These are phyloP conservation scores for Forbesichthys agassizii DNA, from an alignment of 2,113 vertebrate genomes.

Conservation along the genomic window DNA sequence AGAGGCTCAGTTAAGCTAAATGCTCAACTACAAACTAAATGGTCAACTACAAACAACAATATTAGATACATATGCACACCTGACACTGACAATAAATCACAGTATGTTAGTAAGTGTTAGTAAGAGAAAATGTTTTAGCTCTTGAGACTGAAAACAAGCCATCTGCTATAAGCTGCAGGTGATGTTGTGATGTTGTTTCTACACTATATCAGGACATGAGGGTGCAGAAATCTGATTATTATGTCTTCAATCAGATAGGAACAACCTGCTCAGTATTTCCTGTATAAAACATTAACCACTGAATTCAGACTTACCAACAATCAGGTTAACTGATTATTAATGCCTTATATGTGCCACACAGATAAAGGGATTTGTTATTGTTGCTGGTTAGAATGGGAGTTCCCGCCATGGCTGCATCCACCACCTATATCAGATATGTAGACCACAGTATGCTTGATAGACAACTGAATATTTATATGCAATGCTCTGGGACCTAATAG, in stretches of 20 bases:
- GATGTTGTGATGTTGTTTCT: slow-evolving; percentile 6
- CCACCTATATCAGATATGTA: slow-evolving; percentile 17
- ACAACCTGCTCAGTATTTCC: slow-evolving; percentile 23
- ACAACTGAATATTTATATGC: slow-evolving; percentile 12
- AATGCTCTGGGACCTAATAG: background rate
- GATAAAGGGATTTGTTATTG: background rate
- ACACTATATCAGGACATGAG: slow-evolving; percentile 52
- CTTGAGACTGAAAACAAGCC: background rate
- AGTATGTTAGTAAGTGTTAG: background rate
- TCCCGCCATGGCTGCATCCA: background rate
- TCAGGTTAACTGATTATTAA: too few relatives aligned
- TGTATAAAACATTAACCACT: background rate
- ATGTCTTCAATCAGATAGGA: slow-evolving; percentile 21
- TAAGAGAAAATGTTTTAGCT: background rate
- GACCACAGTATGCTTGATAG: background rate
- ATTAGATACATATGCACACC: background rate
- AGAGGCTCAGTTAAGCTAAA: background rate
- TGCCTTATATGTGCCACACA: too few relatives aligned
- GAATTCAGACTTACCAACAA: background rate
- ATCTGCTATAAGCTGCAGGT: slow-evolving; percentile 8
- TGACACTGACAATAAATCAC: background rate
- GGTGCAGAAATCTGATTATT: slow-evolving; percentile 24
- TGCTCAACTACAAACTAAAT: background rate
- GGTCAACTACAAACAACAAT: background rate
- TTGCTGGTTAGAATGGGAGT: background rate